Evolutionary conservation across 2,113 vertebrate species (phyloP).

Genomic region (Muntiacus reevesi): DNA sequence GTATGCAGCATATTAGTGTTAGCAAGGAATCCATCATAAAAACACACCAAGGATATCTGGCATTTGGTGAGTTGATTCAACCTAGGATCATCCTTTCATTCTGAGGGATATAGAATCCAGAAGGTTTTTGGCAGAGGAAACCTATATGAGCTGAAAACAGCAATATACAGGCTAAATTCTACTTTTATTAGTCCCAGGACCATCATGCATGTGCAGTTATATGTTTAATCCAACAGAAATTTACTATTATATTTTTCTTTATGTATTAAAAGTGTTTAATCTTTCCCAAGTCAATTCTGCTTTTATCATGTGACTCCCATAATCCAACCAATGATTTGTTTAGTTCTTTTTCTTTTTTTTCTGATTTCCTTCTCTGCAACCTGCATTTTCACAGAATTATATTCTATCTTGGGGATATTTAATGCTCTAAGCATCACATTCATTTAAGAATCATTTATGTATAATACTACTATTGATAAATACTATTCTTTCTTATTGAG

Average conservation of each 20-base stretch:
- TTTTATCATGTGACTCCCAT: neutral
- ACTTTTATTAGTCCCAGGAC: neutral
- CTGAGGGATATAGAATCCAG: neutral
- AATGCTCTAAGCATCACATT: neutral
- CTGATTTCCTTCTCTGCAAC: neutral
- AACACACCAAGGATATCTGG: neutral
- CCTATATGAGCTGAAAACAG: neutral
- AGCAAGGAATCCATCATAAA: neutral
- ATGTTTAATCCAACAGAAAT: neutral
- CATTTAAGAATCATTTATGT: neutral
- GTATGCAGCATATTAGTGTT: neutral
- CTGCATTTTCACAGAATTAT: neutral
- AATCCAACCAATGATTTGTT: neutral
- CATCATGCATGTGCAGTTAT: rapidly evolving
- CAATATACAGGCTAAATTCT: too few species aligned
- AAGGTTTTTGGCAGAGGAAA: neutral
- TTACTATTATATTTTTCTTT: neutral
- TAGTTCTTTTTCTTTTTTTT: neutral
- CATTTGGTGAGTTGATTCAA: neutral
- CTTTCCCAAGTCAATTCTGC: neutral
- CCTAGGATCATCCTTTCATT: neutral
- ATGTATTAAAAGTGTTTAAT: neutral
- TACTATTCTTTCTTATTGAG: neutral
- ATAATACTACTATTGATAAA: neutral
- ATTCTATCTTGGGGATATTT: neutral